Conservation (phyloP, 2,113 vertebrate species). For the Psophia crepitans region DNA sequence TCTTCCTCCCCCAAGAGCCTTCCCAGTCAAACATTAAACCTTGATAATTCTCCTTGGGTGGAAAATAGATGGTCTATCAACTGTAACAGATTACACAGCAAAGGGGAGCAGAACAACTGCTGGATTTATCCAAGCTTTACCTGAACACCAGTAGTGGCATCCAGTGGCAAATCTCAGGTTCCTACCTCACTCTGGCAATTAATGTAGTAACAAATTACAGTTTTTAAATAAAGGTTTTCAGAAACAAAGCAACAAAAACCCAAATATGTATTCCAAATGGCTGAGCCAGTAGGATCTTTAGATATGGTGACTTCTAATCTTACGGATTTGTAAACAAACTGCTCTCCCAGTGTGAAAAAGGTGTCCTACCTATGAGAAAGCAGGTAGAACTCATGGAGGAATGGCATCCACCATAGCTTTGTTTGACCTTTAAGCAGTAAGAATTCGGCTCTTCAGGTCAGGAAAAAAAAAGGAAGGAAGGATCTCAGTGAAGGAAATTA, state of each 20-base stretch:
- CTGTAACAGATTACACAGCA: background rate
- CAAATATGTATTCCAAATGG: background rate
- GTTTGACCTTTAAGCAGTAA: background rate
- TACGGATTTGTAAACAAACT: background rate
- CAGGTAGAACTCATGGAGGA: background rate
- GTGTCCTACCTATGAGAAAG: accelerated
- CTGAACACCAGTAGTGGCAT: background rate
- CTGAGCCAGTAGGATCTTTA: background rate
- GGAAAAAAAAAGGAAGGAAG: background rate
- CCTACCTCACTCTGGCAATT: background rate
- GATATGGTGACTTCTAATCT: background rate
- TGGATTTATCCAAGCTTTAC: background rate
- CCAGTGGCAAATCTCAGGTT: background rate
- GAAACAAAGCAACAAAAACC: background rate
- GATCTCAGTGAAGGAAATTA: background rate
- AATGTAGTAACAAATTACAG: background rate
- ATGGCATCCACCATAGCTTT: background rate
- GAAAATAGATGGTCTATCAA: background rate
- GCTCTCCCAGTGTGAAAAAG: background rate
- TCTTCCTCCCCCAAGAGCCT: background rate
- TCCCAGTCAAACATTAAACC: background rate
- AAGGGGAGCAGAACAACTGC: background rate
- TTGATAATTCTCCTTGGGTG: background rate
- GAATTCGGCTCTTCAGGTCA: background rate
- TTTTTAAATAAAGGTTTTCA: background rate